A percentile compares a stretch with the other conserved stretches of the same genome.
These are phyloP conservation scores for Camponotus fellah DNA, from an alignment of 2,888 invertebrate species.

Conservation along the genomic window DNA sequence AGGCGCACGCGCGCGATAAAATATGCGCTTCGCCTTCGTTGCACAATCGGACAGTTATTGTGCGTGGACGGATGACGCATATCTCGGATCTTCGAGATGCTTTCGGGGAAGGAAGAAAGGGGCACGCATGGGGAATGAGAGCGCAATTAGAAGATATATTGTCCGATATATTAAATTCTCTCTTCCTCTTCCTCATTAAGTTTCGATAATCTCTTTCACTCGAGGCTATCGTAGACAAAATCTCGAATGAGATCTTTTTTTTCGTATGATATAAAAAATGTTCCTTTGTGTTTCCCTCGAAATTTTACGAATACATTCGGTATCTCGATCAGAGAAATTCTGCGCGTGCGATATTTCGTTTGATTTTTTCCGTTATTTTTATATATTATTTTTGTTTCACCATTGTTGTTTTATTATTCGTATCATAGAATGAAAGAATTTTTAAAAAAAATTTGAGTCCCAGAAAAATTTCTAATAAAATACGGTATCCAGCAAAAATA, in stretches of 20 bases:
- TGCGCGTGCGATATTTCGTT: background rate
- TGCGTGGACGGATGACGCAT: conserved; percentile 23
- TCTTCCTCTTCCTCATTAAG: background rate
- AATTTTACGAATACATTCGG: background rate
- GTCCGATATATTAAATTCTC: background rate
- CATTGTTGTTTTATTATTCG: no score
- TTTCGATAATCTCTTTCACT: background rate
- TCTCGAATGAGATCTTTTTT: background rate
- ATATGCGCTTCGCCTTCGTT: conserved; percentile 50
- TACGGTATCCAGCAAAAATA: no score
- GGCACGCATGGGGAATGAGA: conserved; percentile 1
- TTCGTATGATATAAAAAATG: background rate
- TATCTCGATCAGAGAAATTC: background rate
- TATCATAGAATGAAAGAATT: no score
- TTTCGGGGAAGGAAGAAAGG: conserved; percentile 9
- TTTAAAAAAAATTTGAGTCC: no score
- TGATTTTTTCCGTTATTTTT: no score
- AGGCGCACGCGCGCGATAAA: conserved; percentile 38
- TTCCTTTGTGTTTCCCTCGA: background rate
- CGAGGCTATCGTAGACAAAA: background rate
- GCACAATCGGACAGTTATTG: conserved; percentile 47
- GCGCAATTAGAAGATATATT: background rate
- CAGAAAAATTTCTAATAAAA: no score
- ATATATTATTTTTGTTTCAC: no score
- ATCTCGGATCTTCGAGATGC: conserved; percentile 21